Conservation (phyloP, 2,797 vertebrate species). For the Morus bassanus region DNA sequence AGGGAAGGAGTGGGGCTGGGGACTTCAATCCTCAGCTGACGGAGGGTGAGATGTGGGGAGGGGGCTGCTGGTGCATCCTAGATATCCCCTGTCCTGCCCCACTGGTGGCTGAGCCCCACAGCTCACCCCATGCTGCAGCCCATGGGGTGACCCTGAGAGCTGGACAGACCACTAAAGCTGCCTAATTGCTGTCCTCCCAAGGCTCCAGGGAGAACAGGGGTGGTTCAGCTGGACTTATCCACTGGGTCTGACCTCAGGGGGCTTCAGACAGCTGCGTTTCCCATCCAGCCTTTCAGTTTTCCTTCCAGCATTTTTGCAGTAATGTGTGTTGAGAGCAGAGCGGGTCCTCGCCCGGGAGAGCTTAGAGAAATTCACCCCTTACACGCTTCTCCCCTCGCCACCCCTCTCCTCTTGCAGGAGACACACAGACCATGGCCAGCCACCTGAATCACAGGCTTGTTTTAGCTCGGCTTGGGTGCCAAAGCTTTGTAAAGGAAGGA, state of each 20-base stretch:
- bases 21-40: neutral
- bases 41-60: neutral
- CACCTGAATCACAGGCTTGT: neutral
- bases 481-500: neutral
- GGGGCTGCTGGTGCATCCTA: too few species aligned
- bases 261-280: neutral
- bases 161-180: neutral
- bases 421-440: fast-evolving
- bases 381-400: fast-evolving
- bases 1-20: neutral
- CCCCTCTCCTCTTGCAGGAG: neutral
- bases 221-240: neutral
- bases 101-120: neutral
- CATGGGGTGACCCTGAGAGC: neutral
- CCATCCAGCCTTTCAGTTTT: neutral
- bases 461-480: neutral
- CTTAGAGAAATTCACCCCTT: neutral
- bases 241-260: neutral
- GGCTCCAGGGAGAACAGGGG: neutral
- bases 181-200: neutral
- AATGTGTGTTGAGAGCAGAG: fast-evolving
- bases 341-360: fast-evolving
- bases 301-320: neutral
- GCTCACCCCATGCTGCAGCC: neutral
- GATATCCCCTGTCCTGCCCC: too few species aligned